phyloP scores from a whole-genome alignment of 2,113 vertebrate genomes.

The Mobula hypostoma region DNA sequence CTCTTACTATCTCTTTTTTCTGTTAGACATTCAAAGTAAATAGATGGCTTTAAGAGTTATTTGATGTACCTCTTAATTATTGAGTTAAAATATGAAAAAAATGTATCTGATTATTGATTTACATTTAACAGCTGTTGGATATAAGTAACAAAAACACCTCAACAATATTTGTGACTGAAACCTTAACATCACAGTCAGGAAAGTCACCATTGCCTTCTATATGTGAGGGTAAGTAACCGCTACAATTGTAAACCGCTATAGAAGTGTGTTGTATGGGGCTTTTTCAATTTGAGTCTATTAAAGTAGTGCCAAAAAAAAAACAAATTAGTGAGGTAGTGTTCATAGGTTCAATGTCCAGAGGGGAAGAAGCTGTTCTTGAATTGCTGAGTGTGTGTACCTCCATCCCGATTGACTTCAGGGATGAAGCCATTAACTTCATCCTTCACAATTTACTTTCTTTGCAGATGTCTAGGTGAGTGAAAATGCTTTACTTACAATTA shows the following conservation, averaged over 20 bases:
- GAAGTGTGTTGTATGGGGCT: neutral
- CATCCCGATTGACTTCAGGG: neutral
- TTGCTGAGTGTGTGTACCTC: too few species aligned
- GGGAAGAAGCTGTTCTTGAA: too few species aligned
- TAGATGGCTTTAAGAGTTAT: neutral
- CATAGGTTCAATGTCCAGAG: too few species aligned
- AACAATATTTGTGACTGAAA: neutral
- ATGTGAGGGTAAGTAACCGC: neutral
- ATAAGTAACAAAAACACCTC: neutral
- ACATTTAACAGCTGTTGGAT: conserved; percentile 13
- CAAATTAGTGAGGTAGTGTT: too few species aligned
- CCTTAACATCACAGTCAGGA: neutral
- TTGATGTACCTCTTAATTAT: neutral
- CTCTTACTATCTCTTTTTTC: too few species aligned
- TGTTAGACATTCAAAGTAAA: neutral
- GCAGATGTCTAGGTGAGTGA: neutral
- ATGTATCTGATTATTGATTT: neutral
- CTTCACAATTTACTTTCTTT: neutral
- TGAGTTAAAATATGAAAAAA: neutral
- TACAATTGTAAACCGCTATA: neutral
- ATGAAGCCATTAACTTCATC: neutral
- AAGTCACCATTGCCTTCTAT: neutral
- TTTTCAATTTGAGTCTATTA: neutral
- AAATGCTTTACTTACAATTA: neutral
- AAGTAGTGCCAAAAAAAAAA: too few species aligned